A percentile compares a stretch with the other conserved stretches of the same genome.
Evolutionary conservation across 2,797 vertebrate species (phyloP).

Genomic region (Gallinago nigripennis): DNA sequence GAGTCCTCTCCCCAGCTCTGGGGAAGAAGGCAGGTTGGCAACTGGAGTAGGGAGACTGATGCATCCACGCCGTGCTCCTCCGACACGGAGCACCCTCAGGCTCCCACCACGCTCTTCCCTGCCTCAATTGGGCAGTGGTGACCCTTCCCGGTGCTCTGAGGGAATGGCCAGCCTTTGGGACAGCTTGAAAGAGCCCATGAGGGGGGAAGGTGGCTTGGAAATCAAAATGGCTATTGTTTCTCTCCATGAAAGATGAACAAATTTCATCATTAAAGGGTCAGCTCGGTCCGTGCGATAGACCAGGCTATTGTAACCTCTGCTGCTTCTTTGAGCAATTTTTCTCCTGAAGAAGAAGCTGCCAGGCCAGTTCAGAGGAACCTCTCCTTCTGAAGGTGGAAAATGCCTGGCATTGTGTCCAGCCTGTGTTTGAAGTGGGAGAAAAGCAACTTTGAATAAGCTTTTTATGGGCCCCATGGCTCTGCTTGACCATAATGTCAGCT

Average conservation of each 20-base stretch:
- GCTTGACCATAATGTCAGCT: slow-evolving; percentile 67
- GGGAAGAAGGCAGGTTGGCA: not conserved
- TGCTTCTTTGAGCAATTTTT: not conserved
- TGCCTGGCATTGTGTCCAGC: slow-evolving; percentile 58
- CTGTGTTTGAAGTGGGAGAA: slow-evolving; percentile 59
- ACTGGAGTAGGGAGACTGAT: not conserved
- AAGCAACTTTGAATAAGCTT: slow-evolving; percentile 64
- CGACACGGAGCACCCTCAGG: rapidly evolving
- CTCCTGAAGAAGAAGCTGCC: not conserved
- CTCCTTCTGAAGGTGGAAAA: slow-evolving; percentile 52
- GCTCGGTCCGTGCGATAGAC: not conserved
- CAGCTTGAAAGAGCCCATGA: not conserved
- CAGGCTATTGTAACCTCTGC: not conserved
- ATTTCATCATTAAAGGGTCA: not conserved
- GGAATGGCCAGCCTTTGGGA: not conserved
- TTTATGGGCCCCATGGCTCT: slow-evolving; percentile 56
- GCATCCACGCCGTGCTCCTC: rapidly evolving
- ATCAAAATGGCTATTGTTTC: not conserved
- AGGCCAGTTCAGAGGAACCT: not conserved
- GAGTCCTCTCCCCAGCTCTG: not conserved
- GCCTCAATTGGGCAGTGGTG: not conserved
- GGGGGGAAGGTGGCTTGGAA: not conserved
- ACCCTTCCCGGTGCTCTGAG: not conserved
- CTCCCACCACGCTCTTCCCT: rapidly evolving
- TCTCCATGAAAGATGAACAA: not conserved